Percentiles rank a stretch among this genome's conserved stretches.
phyloP scores from a whole-genome alignment of 2,797 vertebrate species.

The Orientallactaga sibirica region DNA sequence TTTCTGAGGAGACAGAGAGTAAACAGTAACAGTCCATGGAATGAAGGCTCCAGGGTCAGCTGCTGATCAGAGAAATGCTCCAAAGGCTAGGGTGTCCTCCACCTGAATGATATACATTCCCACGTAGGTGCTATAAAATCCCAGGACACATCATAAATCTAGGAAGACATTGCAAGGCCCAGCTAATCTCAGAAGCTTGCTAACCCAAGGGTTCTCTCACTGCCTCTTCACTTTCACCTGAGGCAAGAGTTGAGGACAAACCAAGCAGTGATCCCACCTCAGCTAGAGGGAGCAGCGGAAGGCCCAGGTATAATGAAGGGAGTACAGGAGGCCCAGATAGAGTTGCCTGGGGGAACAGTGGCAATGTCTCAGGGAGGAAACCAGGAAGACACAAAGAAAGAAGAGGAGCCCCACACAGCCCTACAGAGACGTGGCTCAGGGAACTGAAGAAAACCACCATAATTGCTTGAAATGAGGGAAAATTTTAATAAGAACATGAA shows the following conservation, averaged over 20 bases:
- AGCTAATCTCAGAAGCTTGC: background rate
- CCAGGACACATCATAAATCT: background rate
- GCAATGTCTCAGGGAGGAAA: background rate
- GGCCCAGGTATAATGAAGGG: background rate
- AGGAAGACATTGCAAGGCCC: background rate
- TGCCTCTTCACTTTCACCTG: background rate
- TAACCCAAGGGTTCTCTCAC: background rate
- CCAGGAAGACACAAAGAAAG: background rate
- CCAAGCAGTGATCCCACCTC: no score
- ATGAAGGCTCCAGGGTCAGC: background rate
- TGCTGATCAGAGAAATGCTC: background rate
- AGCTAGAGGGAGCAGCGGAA: background rate
- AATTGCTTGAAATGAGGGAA: background rate
- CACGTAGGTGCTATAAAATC: background rate
- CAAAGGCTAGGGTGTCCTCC: no score
- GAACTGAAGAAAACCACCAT: background rate
- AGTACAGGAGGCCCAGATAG: background rate
- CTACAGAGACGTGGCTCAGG: background rate
- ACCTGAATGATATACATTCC: no score
- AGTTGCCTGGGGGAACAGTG: background rate
- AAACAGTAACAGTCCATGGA: background rate
- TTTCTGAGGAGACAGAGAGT: background rate
- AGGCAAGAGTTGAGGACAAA: background rate
- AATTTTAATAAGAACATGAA: background rate
- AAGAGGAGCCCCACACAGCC: background rate